A percentile compares a stretch with the other conserved stretches of the same genome.
Evolutionary conservation across 2,797 vertebrate genomes (phyloP).

Genomic region (Cephalopachus bancanus): DNA sequence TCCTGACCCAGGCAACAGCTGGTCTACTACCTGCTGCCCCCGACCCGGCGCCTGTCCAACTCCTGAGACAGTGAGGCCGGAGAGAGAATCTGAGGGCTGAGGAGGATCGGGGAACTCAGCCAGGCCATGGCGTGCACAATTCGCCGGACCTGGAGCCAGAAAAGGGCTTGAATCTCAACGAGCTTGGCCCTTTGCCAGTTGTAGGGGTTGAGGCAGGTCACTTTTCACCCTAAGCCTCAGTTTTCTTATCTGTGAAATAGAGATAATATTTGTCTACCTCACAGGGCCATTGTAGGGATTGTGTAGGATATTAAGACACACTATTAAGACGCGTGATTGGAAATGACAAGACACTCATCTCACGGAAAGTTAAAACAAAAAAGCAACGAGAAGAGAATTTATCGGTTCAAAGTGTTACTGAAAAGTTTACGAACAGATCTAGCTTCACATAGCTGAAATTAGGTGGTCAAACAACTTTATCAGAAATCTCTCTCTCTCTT

Average conservation of each 20-base stretch:
- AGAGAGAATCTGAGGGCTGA: background rate
- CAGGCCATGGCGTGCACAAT: background rate
- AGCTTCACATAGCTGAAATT: conserved; percentile 4
- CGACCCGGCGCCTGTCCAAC: conserved; percentile 26
- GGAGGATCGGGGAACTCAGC: background rate
- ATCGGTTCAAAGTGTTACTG: background rate
- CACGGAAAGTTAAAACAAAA: background rate
- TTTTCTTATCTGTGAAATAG: background rate
- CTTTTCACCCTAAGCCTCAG: background rate
- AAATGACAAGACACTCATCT: background rate
- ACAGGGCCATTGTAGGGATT: background rate
- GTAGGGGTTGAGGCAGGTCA: background rate
- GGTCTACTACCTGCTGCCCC: conserved; percentile 79
- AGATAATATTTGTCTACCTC: background rate
- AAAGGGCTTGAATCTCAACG: background rate
- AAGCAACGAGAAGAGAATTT: background rate
- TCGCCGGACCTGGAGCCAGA: background rate
- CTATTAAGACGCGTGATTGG: background rate
- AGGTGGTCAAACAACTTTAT: background rate
- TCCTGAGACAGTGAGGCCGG: conserved; percentile 14
- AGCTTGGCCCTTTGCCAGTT: background rate
- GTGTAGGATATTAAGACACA: background rate
- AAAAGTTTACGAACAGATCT: background rate
- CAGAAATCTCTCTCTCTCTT: background rate
- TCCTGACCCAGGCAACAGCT: conserved; percentile 82